phyloP scores from a whole-genome alignment of 2,888 invertebrate species.

The Polyploca ridens region DNA sequence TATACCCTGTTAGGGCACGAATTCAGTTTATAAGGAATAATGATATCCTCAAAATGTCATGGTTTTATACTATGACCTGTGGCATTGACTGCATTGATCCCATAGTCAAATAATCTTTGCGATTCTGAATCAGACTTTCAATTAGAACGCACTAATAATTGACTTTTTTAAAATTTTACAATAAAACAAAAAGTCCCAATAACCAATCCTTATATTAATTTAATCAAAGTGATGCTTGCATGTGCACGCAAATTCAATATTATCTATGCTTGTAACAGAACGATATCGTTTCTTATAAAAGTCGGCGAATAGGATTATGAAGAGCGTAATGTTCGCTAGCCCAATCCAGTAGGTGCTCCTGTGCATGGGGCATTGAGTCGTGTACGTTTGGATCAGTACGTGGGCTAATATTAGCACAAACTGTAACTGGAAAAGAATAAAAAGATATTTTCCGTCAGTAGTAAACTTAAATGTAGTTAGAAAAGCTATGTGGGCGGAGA shows the following conservation, averaged over 20 bases:
- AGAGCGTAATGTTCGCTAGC: conserved; percentile 38
- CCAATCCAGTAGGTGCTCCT: conserved; percentile 43
- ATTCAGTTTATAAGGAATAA: too few species aligned
- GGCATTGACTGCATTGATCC: too few species aligned
- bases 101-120: too few species aligned
- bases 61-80: too few species aligned
- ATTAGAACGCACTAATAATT: too few species aligned
- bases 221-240: background rate
- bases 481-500: too few species aligned
- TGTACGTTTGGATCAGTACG: conserved; percentile 41
- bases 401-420: conserved; percentile 43
- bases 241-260: background rate
- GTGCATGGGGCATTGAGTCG: conserved; percentile 46
- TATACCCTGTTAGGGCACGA: too few species aligned
- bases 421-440: conserved; percentile 43
- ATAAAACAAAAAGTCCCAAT: too few species aligned
- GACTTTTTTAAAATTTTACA: too few species aligned
- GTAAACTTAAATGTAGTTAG: too few species aligned
- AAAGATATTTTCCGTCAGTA: background rate
- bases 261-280: background rate
- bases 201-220: background rate
- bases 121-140: too few species aligned
- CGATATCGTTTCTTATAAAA: conserved; percentile 46
- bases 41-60: too few species aligned
- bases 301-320: conserved; percentile 44